These are phyloP conservation scores for Cotesia typhae DNA, from an alignment of 1,140 invertebrate genomes.

Conservation along the genomic window DNA sequence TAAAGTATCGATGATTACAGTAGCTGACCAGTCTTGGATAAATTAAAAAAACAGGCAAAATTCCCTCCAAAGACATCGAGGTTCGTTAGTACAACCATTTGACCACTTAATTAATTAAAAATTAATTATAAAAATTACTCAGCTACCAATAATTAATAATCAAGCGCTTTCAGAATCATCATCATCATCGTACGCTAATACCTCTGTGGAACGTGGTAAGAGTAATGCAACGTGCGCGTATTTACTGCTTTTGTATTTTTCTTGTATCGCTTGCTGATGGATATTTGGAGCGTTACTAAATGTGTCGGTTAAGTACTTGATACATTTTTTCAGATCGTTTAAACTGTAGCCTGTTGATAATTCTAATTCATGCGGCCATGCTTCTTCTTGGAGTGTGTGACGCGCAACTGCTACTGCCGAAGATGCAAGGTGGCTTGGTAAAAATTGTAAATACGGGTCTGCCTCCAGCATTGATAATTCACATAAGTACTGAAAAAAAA, in stretches of 20 bases:
- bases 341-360: conserved; percentile 75
- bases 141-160: not conserved
- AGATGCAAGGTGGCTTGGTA: conserved; percentile 87
- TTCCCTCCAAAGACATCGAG: too few relatives aligned
- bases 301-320: conserved; percentile 74
- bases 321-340: conserved; percentile 74
- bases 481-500: conserved; percentile 77
- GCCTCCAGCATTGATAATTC: conserved; percentile 88
- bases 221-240: conserved; percentile 60
- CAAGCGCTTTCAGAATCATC: conserved; percentile 59
- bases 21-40: too few relatives aligned
- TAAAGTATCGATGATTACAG: too few relatives aligned
- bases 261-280: conserved; percentile 82
- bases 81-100: too few relatives aligned
- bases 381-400: conserved; percentile 72
- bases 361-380: conserved; percentile 74
- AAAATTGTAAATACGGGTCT: conserved; percentile 83
- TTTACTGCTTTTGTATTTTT: conserved; percentile 83
- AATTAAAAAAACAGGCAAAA: too few relatives aligned
- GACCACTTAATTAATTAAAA: too few relatives aligned
- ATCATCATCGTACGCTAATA: conserved; percentile 55
- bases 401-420: conserved; percentile 83
- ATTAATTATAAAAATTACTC: too few relatives aligned
- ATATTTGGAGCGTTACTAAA: conserved; percentile 73
- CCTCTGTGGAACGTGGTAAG: conserved; percentile 56